Base-by-base conservation (phyloP, 2,888 invertebrate genomes). In the Lapara coniferarum region DNA sequence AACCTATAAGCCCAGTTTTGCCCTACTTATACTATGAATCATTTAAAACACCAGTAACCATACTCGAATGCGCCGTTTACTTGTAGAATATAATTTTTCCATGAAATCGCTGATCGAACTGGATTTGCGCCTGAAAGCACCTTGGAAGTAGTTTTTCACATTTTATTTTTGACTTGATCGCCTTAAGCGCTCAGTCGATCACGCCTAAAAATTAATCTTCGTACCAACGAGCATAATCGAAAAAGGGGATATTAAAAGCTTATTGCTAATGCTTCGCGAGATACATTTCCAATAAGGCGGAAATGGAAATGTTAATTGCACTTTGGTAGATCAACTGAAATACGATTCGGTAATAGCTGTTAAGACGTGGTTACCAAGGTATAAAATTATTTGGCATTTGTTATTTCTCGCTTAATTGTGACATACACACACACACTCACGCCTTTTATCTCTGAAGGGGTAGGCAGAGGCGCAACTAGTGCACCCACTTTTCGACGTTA, bases 91-190 rank as follows among this genome's bases (percentile, higher is more conserved):
- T 2, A 14, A 66, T 51, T 51, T 51, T 19, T 10, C 51, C 14
- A 58, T 10, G 25, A 56, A 58, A 58, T 58, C 44, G 8, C 44
- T n/a, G 14, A 14, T 14, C 44, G 16, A n/a, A 10, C n/a, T 44
- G 59, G 44, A 44, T 59, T 44, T 59, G 57, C n/a, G 13, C 6
- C 14, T 58, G 44, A 59, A 58, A 59, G 44, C 44, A 44, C 59
- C 44, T 59, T 59, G 44, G 59, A 59, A 44, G 44, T 16, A 59
- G 44, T 44, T 59, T 59, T 58, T 59, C n/a, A 52, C 52, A 7
- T n/a, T 37, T n/a, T 14, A 10, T 58, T 59, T 59, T 44, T 44
- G 44, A n/a, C 37, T 59, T 5, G 14, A 44, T 44, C 2, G 37
- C 58, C 58, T 46, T 59, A 59, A 44, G 10, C 13, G 16, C 44